Evolutionary conservation across 2,797 vertebrate species (phyloP), one percentile per base, ranked within the genome.

Genomic region (Macroramphosus scolopax): DNA sequence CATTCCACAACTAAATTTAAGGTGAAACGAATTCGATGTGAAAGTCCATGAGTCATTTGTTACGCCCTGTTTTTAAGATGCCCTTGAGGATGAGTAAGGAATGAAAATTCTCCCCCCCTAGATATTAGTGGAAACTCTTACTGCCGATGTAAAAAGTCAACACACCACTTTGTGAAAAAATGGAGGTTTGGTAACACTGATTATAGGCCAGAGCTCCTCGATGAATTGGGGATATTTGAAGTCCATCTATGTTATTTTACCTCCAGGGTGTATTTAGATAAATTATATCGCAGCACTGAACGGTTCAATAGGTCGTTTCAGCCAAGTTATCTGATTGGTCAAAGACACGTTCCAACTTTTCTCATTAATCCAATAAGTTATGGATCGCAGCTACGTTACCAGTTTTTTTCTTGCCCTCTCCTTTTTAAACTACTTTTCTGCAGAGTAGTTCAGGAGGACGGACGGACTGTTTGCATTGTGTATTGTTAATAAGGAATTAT

Each of bases 61-160:
- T 72, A 71, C 63, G 2, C 67, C 41, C 58, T 38, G 45, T 49
- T 30, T 64, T 71, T 64, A 30, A 78, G 61, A 41, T 17, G 60
- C 50, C 77, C 63, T 73, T n/a, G 49, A 78, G 75, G 80, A 81
- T 58, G 68, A 72, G 51, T 52, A 46, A 48, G 65, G 47, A 63
- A 47, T 46, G 20, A 59, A 74, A 63, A 60, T 30, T 47, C 63
- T 30, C 56, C 41, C 37, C 22, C 7, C 11, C 45, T n/a, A n/a
- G n/a, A 46, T 63, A 59, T 63, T 39, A 65, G 36, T 72, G 69
- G 63, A 74, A 72, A 72, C 30, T 53, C 17, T 52, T 15, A 28
- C 49, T 63, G 44, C 53, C 67, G 53, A 32, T 8, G 34, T 33
- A 12, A 68, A 64, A 56, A 31, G 32, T 16, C 44, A 63, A 44